A percentile compares a stretch with the other conserved stretches of the same genome.
Evolutionary conservation across 2,113 vertebrate genomes (phyloP).

Genomic region (Turnix velox): DNA sequence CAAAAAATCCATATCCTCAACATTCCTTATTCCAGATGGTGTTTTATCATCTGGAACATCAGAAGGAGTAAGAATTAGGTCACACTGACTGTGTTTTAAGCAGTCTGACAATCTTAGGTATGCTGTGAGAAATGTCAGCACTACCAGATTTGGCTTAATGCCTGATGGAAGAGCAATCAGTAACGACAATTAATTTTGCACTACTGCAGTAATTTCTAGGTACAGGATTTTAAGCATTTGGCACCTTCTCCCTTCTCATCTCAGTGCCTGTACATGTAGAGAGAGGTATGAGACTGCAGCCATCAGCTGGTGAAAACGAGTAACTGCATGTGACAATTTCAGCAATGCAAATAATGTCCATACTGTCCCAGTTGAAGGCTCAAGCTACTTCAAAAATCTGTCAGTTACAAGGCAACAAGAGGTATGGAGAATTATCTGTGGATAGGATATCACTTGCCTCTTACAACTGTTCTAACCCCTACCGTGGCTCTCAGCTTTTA

Average conservation of each 20-base stretch:
- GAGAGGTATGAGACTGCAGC: background rate
- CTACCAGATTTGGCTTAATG: background rate
- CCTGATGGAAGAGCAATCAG: background rate
- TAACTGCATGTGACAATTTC: slow-evolving; percentile 19
- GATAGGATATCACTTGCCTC: background rate
- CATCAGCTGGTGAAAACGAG: slow-evolving; percentile 54
- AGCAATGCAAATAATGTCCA: background rate
- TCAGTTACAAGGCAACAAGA: background rate
- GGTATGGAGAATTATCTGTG: background rate
- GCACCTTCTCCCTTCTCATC: background rate
- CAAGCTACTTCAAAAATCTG: background rate
- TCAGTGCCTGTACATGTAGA: background rate
- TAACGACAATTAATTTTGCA: background rate
- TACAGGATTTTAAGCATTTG: background rate
- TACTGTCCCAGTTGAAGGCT: background rate
- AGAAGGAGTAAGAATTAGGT: slow-evolving; percentile 6
- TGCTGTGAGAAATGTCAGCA: background rate
- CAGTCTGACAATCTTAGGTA: background rate
- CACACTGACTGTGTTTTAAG: background rate
- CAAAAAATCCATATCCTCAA: background rate
- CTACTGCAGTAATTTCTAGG: background rate
- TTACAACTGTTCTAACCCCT: background rate
- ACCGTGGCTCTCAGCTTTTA: background rate
- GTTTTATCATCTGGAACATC: slow-evolving; percentile 46
- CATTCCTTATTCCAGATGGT: slow-evolving; percentile 2